Conservation (phyloP, 2,888 invertebrate species). For the Andrena dorsata region DNA sequence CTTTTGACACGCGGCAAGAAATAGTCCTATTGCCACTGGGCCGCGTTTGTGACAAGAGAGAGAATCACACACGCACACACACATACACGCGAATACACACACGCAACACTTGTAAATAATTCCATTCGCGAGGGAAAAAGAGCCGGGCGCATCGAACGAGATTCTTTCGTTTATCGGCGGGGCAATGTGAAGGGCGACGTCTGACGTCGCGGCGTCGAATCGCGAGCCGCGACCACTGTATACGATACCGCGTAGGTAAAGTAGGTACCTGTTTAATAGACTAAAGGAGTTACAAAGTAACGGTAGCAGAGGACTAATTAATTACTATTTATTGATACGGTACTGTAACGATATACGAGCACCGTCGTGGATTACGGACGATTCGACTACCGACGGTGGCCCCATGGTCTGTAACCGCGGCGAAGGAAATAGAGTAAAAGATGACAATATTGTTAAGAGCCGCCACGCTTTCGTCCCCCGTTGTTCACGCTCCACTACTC, state of each 20-base stretch:
- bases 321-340: conserved; percentile 81
- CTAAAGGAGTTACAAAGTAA: conserved; percentile 77
- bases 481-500: conserved; percentile 52
- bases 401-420: conserved; percentile 30
- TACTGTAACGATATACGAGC: conserved; percentile 72
- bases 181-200: conserved; percentile 81
- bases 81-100: not conserved
- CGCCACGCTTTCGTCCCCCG: conserved; percentile 72
- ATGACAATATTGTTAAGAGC: conserved; percentile 81
- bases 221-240: conserved; percentile 82
- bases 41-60: conserved; percentile 9
- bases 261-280: conserved; percentile 84
- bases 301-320: conserved; percentile 78
- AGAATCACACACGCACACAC: not conserved
- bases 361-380: conserved; percentile 42
- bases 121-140: conserved; percentile 29
- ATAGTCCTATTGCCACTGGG: conserved; percentile 10
- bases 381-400: conserved; percentile 32
- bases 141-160: conserved; percentile 25
- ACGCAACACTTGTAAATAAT: conserved; percentile 54
- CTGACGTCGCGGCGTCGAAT: conserved; percentile 82
- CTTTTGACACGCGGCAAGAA: not conserved
- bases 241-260: conserved; percentile 85
- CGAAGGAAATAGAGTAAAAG: conserved; percentile 75
- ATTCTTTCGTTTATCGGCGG: conserved; percentile 77